Evolutionary conservation across 1,140 invertebrate genomes (phyloP).

Genomic region (Linepithema humile): DNA sequence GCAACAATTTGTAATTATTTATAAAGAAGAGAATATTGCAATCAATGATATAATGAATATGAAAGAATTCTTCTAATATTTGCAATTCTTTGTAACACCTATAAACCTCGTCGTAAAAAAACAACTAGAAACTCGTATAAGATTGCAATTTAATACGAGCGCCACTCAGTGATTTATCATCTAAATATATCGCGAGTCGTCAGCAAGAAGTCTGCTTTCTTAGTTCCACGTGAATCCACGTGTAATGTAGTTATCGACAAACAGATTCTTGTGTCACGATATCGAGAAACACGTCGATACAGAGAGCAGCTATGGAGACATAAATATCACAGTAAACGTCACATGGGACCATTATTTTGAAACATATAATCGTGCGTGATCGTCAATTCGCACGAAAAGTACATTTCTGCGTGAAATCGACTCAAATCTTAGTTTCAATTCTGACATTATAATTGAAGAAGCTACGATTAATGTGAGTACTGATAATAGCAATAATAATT

Average conservation of each 20-base stretch:
- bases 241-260: neutral
- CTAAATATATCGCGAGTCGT: neutral
- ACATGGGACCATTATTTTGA: neutral
- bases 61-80: neutral
- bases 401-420: neutral
- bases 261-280: neutral
- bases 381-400: neutral
- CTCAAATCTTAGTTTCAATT: neutral
- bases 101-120: neutral
- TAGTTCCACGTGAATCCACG: neutral
- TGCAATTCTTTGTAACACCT: neutral
- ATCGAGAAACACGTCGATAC: neutral
- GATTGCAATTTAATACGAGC: neutral
- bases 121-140: neutral
- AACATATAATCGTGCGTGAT: neutral
- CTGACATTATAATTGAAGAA: constrained; percentile 77
- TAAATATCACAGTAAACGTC: too few relatives aligned
- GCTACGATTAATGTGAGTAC: constrained; percentile 76
- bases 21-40: neutral
- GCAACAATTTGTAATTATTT: neutral
- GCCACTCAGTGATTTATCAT: neutral
- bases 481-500: neutral
- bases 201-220: neutral
- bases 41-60: neutral
- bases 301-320: neutral